Base-by-base conservation (phyloP, 2,797 vertebrate species). In the Cryptoprocta ferox region DNA sequence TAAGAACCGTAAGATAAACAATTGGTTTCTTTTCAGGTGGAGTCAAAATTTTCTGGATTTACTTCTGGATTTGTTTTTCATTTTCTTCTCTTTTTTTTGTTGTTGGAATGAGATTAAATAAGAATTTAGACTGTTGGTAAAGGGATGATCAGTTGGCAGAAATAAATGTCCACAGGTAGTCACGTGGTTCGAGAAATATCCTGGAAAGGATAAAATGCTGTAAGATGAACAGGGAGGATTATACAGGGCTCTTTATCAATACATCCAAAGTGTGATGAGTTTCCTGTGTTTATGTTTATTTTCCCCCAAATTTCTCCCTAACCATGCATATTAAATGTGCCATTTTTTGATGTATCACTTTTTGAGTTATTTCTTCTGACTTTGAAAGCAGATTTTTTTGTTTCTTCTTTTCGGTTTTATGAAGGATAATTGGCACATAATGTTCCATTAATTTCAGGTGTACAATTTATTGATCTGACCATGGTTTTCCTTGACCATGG, bases 31-130 rank as follows among this genome's bases (percentile, higher is more conserved):
- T 71, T 92, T 89, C 39, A 66, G 37, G 28, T 61, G 66, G 3
- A 73, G 35, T 76, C 50, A 92, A 12, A 73, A 15, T 56, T 71
- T 82, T 32, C 63, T 75, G 71, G 16, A 50, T 89, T 68, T 90
- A 3, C 26, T 70, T 91, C 14, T 76, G 18, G 8, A 59, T 68
- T 93, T 84, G 2, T 18, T 75, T 94, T 94, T 76, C 16, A 35
- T 95, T 81, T 92, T 80, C 70, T 91, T 71, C 18, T 39, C 13
- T 48, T 73, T 78, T 63, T 37, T 30, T 92, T 71, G 89, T 81
- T 95, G 30, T 14, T 81, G 35, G 12, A 45, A 70, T 80, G 84
- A 88, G 79, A 92, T 39, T 71, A 37, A 75, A 2, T 59, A 50
- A 66, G 45, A 87, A 65, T 80, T 39, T 71, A 66, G 6, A 68